Evolutionary conservation across 2,888 invertebrate genomes (phyloP), one percentile per base, ranked within the genome.

Genomic region (Coecobrya sp.): DNA sequence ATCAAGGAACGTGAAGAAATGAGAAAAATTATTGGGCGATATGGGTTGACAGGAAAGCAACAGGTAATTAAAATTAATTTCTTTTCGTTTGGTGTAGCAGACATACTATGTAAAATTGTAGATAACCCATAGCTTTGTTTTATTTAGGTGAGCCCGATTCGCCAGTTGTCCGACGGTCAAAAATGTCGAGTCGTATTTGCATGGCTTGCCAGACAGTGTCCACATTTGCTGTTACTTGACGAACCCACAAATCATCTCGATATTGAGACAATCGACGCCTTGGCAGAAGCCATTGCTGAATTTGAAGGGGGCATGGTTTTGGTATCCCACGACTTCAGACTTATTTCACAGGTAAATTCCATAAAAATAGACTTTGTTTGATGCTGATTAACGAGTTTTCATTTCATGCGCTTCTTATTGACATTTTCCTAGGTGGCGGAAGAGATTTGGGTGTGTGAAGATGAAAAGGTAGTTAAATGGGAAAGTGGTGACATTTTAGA

Each of bases 391-490:
- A 27, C 30, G 36, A 10, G 5, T 36, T 7, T 79, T 7, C 0
- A 55, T 22, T n/a, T 59, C 27, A 65, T 25, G 19, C 52, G 42
- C 22, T 36, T 49, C 13, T 62, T 87, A 8, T 62, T 22, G 1
- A 36, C 52, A 19, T 59, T 36, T 30, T 36, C 5, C n/a, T 62
- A 99, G 99, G 99, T 99, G 49, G 99, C 99, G 11, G 98, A 99
- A 96, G 99, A 99, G 96, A 99, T 99, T 96, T 99, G 99, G 99
- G 98, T 99, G 70, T 99, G 99, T 96, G 99, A 99, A 96, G 98
- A 99, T 94, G 98, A 98, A 95, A 97, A 98, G 4, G 98, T 99
- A 87, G 99, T 99, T 36, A 99, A 99, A 96, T 99, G 99, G 99
- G 97, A 98, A 95, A 76, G 76, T 25, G 99, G 99, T 19, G 98